These are phyloP conservation scores for Ormyrus nitidulus DNA, from an alignment of 2,888 invertebrate genomes.

Conservation along the genomic window DNA sequence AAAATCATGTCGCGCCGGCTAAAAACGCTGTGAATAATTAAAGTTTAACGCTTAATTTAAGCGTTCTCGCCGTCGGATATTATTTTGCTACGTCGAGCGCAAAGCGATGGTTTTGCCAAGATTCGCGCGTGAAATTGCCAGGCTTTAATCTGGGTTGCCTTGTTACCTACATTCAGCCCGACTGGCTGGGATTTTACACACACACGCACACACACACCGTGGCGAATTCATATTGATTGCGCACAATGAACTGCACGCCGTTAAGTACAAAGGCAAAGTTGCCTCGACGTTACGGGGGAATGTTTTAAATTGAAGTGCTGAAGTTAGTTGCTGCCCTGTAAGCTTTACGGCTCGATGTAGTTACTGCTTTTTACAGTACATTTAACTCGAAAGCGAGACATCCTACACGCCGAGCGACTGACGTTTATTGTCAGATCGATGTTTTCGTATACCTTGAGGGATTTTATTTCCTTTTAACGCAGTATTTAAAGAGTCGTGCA, in stretches of 20 bases:
- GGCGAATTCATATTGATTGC: constrained; percentile 27
- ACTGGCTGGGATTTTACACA: background rate
- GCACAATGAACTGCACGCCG: background rate
- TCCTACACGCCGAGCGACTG: no score
- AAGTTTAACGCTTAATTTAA: no score
- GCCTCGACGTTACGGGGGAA: background rate
- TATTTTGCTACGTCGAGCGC: background rate
- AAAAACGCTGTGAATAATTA: no score
- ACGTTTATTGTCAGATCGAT: no score
- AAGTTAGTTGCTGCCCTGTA: background rate
- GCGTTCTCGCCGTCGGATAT: no score
- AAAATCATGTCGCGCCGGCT: no score
- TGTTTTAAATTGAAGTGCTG: background rate
- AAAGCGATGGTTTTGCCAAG: background rate
- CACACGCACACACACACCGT: background rate
- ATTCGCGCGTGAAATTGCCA: background rate
- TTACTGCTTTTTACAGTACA: background rate
- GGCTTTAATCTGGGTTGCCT: constrained; percentile 10
- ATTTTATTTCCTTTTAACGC: no score
- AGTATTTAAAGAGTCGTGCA: no score
- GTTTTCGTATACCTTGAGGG: no score
- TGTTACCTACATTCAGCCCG: constrained; percentile 13
- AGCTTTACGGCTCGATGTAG: background rate
- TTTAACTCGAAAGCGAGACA: background rate
- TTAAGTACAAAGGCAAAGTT: background rate